phyloP scores from a whole-genome alignment of 2,888 invertebrate genomes.

The Lapara coniferarum region DNA sequence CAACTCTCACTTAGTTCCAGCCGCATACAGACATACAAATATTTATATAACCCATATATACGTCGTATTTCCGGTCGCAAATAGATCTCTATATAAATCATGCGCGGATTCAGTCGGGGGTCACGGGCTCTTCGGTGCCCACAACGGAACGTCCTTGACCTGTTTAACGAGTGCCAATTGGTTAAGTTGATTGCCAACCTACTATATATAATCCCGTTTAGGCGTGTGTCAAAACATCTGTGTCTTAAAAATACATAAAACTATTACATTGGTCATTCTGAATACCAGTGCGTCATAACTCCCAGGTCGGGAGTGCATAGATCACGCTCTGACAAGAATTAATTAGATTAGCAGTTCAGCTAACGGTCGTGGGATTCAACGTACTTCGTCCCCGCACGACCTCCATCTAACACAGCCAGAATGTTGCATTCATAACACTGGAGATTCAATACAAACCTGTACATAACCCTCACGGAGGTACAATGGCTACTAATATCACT shows the following conservation, averaged over 20 bases:
- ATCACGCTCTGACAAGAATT: neutral
- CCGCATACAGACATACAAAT: too few species aligned
- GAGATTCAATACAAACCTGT: slow-evolving; percentile 24
- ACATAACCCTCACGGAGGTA: slow-evolving; percentile 47
- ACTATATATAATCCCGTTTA: neutral
- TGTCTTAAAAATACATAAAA: too few species aligned
- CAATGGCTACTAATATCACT: slow-evolving; percentile 52
- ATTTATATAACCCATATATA: neutral
- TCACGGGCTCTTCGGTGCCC: neutral
- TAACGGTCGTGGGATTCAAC: slow-evolving; percentile 2
- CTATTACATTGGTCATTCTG: too few species aligned
- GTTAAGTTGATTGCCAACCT: neutral
- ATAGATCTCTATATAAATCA: neutral
- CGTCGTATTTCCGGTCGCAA: neutral
- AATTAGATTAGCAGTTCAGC: neutral
- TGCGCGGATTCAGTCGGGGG: slow-evolving; percentile 1
- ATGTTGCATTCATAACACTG: slow-evolving; percentile 4
- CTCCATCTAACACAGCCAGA: neutral
- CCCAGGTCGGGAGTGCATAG: neutral
- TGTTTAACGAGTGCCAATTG: slow-evolving; percentile 7
- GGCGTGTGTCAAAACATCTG: too few species aligned
- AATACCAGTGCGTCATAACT: too few species aligned
- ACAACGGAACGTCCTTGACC: slow-evolving; percentile 7
- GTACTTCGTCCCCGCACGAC: neutral
- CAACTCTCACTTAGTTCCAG: too few species aligned